Evolutionary conservation across 2,113 vertebrate species (phyloP).

Genomic region (Cromileptes altivelis): DNA sequence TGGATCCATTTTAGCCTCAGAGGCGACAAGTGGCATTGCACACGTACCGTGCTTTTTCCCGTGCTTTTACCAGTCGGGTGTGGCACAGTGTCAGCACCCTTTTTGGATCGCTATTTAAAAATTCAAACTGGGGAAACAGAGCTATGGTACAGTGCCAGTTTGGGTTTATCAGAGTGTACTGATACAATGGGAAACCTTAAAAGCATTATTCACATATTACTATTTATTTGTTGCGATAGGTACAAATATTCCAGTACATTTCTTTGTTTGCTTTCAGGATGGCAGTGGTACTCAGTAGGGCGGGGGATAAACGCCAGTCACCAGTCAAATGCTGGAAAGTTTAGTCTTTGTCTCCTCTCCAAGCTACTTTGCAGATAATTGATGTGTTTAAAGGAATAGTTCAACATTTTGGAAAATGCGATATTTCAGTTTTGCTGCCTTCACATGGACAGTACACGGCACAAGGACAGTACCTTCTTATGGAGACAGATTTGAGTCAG

Average conservation of each 20-base stretch:
- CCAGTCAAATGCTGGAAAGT: conserved; percentile 25
- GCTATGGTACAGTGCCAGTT: conserved; percentile 21
- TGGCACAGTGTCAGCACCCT: background rate
- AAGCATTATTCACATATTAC: conserved; percentile 54
- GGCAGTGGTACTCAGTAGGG: conserved; percentile 37
- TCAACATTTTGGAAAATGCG: background rate
- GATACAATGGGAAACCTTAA: background rate
- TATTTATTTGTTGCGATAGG: conserved; percentile 69
- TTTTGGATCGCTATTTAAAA: background rate
- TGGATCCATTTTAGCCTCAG: conserved; percentile 42
- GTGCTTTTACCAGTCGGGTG: no score
- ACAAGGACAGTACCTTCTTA: no score
- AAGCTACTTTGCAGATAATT: background rate
- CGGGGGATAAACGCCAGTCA: background rate
- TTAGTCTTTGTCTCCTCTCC: background rate
- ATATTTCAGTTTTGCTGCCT: no score
- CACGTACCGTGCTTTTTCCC: background rate
- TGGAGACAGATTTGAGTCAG: no score
- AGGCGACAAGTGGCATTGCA: conserved; percentile 22
- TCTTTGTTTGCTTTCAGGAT: conserved; percentile 40
- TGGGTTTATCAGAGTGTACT: conserved; percentile 6
- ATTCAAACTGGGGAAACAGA: background rate
- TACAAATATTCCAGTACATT: conserved; percentile 57
- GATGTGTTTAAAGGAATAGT: background rate
- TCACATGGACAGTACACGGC: no score